Evolutionary conservation across 1,140 invertebrate genomes (phyloP), one percentile per base, ranked within the genome.

Genomic region (Drosophila kanapiae): DNA sequence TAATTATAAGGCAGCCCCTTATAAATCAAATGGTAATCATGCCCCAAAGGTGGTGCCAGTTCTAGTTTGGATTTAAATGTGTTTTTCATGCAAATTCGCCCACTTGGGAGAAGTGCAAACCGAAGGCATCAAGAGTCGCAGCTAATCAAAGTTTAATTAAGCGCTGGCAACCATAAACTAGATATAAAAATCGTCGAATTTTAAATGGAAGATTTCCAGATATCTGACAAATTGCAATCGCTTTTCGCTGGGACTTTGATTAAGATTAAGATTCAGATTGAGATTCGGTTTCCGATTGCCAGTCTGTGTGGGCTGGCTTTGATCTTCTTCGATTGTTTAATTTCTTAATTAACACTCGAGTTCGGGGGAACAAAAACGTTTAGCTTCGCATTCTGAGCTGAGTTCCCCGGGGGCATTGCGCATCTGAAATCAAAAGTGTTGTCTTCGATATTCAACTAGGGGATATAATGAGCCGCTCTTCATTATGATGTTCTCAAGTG

Each of bases 361-460:
- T 16, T 71, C 18, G 10, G 27, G 31, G 29, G 29, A 42, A 33
- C n/a, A 35, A 38, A 56, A 71, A 23, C 51, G 62, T 69, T 69
- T 69, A 38, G 67, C 51, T 71, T 48, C 67, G 43, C 67, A 37
- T 74, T 74, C 56, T 23, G 23, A 16, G 6, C 13, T 8, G 31
- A 58, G 48, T 59, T 72, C 13, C 54, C 63, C 45, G 37, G n/a
- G 42, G 63, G 61, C 74, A 68, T 35, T 77, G 75, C 75, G 85
- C 85, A 90, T 79, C 58, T 85, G 81, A 90, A 88, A 88, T 81
- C 48, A 81, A 90, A 90, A 90, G 85, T 90, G 81, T 90, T 87
- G 72, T 58, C 65, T 58, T 61, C 27, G 35, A 27, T 31, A 47
- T 51, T 67, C 43, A 35, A 64, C 77, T 74, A 49, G 54, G 75